Conservation (phyloP, 2,888 invertebrate species). For the Tridacna crocea region DNA sequence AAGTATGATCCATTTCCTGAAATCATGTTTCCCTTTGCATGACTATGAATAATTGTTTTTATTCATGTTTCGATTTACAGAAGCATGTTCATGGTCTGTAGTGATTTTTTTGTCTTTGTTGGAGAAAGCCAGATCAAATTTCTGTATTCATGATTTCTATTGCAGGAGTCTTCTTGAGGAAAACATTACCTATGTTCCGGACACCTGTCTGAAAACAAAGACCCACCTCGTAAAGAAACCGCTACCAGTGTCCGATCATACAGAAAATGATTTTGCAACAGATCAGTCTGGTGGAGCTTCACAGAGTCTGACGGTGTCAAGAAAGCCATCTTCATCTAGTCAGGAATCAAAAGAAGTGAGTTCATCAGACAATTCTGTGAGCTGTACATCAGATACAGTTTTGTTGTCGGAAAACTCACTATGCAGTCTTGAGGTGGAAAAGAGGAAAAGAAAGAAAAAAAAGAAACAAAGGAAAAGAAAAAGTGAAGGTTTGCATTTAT, state of each 20-base stretch:
- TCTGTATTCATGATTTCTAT: neutral
- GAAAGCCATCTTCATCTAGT: neutral
- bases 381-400: conserved; percentile 1
- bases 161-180: conserved; percentile 63
- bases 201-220: conserved; percentile 66
- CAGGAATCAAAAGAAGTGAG: neutral
- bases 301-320: neutral
- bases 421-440: neutral
- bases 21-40: too few species aligned
- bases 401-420: neutral
- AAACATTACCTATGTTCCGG: conserved; percentile 63
- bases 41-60: too few species aligned
- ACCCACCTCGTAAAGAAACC: conserved; percentile 64
- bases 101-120: too few species aligned
- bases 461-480: neutral
- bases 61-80: too few species aligned
- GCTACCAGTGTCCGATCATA: neutral
- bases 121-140: too few species aligned
- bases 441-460: conserved; percentile 6
- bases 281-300: neutral
- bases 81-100: too few species aligned
- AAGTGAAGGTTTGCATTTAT: neutral
- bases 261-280: neutral
- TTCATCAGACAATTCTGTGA: neutral
- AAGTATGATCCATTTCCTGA: too few species aligned